These are phyloP conservation scores for Siniperca obscura DNA, from an alignment of 2,797 vertebrate species.

Conservation along the genomic window DNA sequence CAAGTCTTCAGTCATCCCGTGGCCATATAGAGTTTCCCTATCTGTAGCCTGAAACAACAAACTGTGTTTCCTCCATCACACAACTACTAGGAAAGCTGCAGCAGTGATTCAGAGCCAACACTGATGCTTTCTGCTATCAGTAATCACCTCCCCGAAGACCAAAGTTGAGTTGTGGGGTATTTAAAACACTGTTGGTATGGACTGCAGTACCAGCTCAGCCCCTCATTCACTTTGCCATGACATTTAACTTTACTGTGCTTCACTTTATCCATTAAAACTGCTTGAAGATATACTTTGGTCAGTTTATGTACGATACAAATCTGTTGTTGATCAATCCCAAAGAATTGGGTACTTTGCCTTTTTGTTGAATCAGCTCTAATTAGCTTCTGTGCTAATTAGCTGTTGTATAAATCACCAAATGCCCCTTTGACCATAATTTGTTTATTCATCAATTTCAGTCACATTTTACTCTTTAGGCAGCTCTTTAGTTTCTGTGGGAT, in stretches of 20 bases:
- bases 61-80: slow-evolving; percentile 44
- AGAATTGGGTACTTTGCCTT: not conserved
- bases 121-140: slow-evolving; percentile 51
- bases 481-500: not conserved
- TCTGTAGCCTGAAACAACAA: slow-evolving; percentile 61
- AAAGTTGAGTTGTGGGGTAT: slow-evolving; percentile 24
- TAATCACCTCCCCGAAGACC: slow-evolving; percentile 56
- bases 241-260: slow-evolving; percentile 38
- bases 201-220: slow-evolving; percentile 28
- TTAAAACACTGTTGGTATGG: slow-evolving; percentile 36
- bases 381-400: slow-evolving; percentile 22
- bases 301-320: too few species aligned
- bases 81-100: slow-evolving; percentile 11
- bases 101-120: slow-evolving; percentile 24
- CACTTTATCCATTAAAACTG: not conserved
- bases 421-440: not conserved
- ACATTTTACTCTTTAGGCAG: not conserved
- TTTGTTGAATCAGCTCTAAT: slow-evolving; percentile 10
- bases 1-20: slow-evolving; percentile 60
- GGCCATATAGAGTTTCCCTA: slow-evolving; percentile 59
- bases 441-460: not conserved
- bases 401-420: not conserved
- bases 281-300: not conserved
- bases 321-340: not conserved
- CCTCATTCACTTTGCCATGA: slow-evolving; percentile 40